A percentile compares a stretch with the other conserved stretches of the same genome.
Evolutionary conservation across 2,888 invertebrate genomes (phyloP).

Genomic region (Cheiracanthium punctorium): DNA sequence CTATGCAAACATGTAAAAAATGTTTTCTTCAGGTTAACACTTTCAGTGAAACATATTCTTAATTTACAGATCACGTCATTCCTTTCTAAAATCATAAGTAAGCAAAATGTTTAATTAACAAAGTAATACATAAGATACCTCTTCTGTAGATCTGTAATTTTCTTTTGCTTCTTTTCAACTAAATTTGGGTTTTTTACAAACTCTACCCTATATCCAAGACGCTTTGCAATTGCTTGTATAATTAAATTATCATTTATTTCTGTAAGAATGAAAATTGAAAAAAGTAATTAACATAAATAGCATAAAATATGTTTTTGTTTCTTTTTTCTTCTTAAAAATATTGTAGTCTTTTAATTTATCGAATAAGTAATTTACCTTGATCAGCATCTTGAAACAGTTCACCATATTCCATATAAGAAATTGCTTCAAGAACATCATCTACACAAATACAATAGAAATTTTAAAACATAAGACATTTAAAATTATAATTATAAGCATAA

Average conservation of each 20-base stretch:
- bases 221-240: slow-evolving; percentile 83
- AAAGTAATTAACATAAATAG: no score
- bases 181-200: slow-evolving; percentile 79
- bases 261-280: slow-evolving; percentile 48
- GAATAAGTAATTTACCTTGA: slow-evolving; percentile 75
- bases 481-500: no score
- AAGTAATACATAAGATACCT: slow-evolving; percentile 73
- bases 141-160: slow-evolving; percentile 75
- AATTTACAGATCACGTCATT: no score
- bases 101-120: no score
- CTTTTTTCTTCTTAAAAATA: no score
- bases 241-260: slow-evolving; percentile 82
- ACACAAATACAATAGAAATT: slow-evolving; percentile 75
- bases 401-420: slow-evolving; percentile 82
- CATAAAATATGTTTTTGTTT: no score
- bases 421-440: slow-evolving; percentile 84
- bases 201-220: slow-evolving; percentile 82
- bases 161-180: slow-evolving; percentile 76
- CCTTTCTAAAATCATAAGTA: no score
- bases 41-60: no score
- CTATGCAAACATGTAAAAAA: no score
- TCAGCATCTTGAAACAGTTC: slow-evolving; percentile 79
- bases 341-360: no score
- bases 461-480: no score
- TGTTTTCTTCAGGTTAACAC: no score